Conservation (phyloP, 2,113 vertebrate species). For the Pelodiscus sinensis region DNA sequence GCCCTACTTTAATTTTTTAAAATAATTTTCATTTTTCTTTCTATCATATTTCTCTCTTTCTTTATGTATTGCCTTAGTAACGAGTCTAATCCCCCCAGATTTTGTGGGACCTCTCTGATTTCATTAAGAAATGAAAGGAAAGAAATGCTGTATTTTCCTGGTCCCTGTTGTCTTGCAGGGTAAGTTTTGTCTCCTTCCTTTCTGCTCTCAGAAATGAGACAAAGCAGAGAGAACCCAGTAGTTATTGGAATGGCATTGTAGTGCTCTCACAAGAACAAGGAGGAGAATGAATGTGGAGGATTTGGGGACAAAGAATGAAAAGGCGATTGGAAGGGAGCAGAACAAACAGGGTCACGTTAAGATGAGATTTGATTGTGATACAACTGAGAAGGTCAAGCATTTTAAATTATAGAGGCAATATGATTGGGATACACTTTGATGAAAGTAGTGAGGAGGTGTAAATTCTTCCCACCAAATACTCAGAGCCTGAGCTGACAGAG, state of each 20-base stretch:
- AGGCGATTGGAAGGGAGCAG: neutral
- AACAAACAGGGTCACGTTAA: neutral
- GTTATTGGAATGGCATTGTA: rapidly evolving
- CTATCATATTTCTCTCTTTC: rapidly evolving
- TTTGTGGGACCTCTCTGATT: neutral
- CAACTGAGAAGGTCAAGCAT: neutral
- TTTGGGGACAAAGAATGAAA: neutral
- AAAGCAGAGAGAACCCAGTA: neutral
- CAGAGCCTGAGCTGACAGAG: neutral
- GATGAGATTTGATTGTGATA: neutral
- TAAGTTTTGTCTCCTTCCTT: neutral
- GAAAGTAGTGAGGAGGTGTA: neutral
- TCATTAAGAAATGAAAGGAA: no score
- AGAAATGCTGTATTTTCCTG: neutral
- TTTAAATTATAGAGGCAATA: neutral
- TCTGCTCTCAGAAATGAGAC: neutral
- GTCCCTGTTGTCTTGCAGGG: neutral
- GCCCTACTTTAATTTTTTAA: neutral
- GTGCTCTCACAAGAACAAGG: neutral
- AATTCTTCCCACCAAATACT: neutral
- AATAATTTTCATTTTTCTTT: neutral
- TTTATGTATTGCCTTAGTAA: neutral
- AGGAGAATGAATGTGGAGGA: neutral
- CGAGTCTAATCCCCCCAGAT: neutral
- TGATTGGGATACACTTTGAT: neutral